A percentile compares a stretch with the other conserved stretches of the same genome.
These are phyloP conservation scores for Drosophila prolongata DNA, from an alignment of 2,888 invertebrate species.

Conservation along the genomic window DNA sequence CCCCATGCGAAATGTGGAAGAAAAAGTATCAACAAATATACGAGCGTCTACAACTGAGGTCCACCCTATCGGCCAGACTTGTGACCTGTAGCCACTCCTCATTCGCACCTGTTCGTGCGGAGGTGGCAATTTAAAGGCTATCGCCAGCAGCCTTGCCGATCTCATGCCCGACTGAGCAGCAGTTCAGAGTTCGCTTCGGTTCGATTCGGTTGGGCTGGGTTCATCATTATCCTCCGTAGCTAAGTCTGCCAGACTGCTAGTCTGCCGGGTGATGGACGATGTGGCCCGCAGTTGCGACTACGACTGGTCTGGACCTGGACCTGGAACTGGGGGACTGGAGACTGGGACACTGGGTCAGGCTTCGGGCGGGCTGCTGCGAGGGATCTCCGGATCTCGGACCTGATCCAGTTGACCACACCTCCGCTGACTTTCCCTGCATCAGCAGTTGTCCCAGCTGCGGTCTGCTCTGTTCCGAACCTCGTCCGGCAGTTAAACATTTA, in stretches of 20 bases:
- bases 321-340: neutral
- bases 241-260: conserved; percentile 10
- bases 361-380: neutral
- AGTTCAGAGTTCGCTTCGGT: conserved; percentile 41
- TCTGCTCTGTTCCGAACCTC: conserved; percentile 11
- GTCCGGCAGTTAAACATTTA: conserved; percentile 66
- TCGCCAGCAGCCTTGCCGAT: conserved; percentile 69
- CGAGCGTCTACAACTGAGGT: neutral
- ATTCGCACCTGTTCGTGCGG: conserved; percentile 25
- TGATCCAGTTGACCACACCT: neutral
- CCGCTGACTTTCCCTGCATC: conserved; percentile 23
- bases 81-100: neutral
- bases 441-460: conserved; percentile 35
- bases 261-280: conserved; percentile 65
- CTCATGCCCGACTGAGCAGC: conserved; percentile 68
- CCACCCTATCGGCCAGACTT: neutral
- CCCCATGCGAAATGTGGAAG: too few relatives aligned
- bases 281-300: conserved; percentile 19
- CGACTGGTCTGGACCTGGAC: neutral
- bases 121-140: conserved; percentile 71
- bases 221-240: conserved; percentile 26
- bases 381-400: conserved; percentile 23
- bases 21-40: neutral
- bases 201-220: conserved; percentile 2
- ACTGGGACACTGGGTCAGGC: too few relatives aligned